These are phyloP conservation scores for Exaiptasia diaphana DNA, from an alignment of 64 coral and sea anemone genomes.

Conservation along the genomic window DNA sequence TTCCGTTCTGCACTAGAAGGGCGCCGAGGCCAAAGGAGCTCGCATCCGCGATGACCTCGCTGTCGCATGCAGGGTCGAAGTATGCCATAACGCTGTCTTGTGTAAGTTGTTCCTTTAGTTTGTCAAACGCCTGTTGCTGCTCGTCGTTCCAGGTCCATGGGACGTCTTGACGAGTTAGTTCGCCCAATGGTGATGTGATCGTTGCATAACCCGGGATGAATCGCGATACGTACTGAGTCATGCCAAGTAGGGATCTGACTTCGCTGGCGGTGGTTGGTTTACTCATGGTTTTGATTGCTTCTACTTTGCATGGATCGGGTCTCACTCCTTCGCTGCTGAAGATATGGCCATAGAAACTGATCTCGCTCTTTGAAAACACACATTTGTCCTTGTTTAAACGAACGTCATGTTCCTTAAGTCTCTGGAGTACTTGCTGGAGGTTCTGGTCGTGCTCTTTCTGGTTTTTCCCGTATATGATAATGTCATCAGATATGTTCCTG, in stretches of 20 bases:
- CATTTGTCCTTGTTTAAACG: slow-evolving; percentile 58
- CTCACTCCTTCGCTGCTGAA: slow-evolving; percentile 46
- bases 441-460: slow-evolving; percentile 40
- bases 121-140: slow-evolving; percentile 51
- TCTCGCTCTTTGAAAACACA: slow-evolving; percentile 37
- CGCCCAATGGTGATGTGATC: slow-evolving; percentile 2
- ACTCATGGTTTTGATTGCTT: slow-evolving; percentile 52
- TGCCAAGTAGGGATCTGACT: slow-evolving; percentile 43
- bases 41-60: slow-evolving; percentile 46
- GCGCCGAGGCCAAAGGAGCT: slow-evolving; percentile 44
- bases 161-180: slow-evolving; percentile 2
- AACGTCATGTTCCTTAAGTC: slow-evolving; percentile 35
- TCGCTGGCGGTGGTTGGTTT: slow-evolving; percentile 14
- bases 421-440: slow-evolving; percentile 19
- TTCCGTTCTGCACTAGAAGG: slow-evolving; percentile 25
- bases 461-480: slow-evolving; percentile 44
- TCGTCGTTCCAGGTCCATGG: slow-evolving; percentile 33
- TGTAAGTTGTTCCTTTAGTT: slow-evolving; percentile 33
- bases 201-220: slow-evolving; percentile 55
- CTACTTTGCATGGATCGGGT: slow-evolving; percentile 37
- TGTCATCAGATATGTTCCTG: slow-evolving; percentile 62
- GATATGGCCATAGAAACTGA: slow-evolving; percentile 44
- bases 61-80: slow-evolving; percentile 43
- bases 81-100: slow-evolving; percentile 56
- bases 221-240: slow-evolving; percentile 53